Base-by-base conservation (phyloP, 2,888 invertebrate genomes). In the Latrodectus elegans region DNA sequence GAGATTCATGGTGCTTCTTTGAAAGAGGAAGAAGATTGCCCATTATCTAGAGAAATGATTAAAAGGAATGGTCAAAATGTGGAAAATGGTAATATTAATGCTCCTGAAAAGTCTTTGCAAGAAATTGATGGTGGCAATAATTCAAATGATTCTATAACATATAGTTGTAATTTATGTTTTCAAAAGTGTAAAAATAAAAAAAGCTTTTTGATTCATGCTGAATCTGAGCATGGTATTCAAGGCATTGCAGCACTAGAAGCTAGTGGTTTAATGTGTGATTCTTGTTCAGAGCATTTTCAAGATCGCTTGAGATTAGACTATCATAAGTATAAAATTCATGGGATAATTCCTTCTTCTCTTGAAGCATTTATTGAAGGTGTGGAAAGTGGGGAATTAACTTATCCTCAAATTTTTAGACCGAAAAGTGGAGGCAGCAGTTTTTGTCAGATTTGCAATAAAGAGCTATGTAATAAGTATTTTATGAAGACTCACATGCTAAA, bases 401-500 rank as follows among this genome's bases (percentile, higher is more conserved):
- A 64, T 55, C 70, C 55, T 55, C 26, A 71, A 22, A 65, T 53
- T 71, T 26, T n/a, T 6, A 38, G 67, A n/a, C 70, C 52, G 14
- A 86, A 84, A 22, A 90, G 90, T 38, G 90, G 92, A 38, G 91
- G 73, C 67, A 87, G 92, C 89, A 97, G 97, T 91, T 97, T 97
- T 92, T 99, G 99, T 92, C 97, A 98, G 92, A 97, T 99, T 90
- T 99, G 99, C 93, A 98, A 99, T 94, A 99, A 99, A 93, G 98
- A 99, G 93, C 93, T 99, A 90, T 99, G 99, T 94, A 99, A 99
- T 93, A 99, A 99, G 93, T 99, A 99, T 92, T 99, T 99, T 93
- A 97, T 99, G 96, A 97, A 99, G 92, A 99, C 99, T 1, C 99
- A 99, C 93, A 99, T 99, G 97, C 96, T 98, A 92, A 95, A 98